These are phyloP conservation scores for Phodopus roborovskii DNA, from an alignment of 2,113 vertebrate species.

Conservation along the genomic window DNA sequence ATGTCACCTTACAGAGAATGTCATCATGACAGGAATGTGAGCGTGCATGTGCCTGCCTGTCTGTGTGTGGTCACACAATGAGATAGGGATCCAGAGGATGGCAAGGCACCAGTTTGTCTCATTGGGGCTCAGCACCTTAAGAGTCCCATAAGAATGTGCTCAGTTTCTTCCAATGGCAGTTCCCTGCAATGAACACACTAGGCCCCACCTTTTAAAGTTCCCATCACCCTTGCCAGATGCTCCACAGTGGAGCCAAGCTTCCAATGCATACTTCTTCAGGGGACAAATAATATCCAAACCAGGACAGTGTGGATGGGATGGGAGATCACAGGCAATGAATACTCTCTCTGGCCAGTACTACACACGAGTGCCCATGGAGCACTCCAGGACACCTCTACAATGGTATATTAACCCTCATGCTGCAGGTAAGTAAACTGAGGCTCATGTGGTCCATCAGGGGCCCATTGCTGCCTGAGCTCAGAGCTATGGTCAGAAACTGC, in stretches of 20 bases:
- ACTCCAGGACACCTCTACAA: background rate
- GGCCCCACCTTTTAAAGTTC: background rate
- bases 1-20: fast-evolving
- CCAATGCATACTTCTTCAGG: background rate
- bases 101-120: background rate
- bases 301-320: too few species aligned
- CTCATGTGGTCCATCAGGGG: background rate
- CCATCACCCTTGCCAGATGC: background rate
- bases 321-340: background rate
- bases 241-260: background rate
- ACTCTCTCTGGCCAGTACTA: background rate
- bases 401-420: background rate
- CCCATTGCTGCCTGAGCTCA: background rate
- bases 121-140: background rate
- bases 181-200: too few species aligned
- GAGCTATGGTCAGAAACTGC: background rate
- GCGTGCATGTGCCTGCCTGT: background rate
- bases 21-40: background rate
- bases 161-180: background rate
- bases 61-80: too few species aligned
- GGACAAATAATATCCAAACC: background rate
- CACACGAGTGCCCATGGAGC: fast-evolving
- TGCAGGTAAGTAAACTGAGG: background rate
- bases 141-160: background rate
- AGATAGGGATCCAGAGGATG: background rate